phyloP scores from a whole-genome alignment of 2,113 vertebrate species.

The Furnarius figulus region DNA sequence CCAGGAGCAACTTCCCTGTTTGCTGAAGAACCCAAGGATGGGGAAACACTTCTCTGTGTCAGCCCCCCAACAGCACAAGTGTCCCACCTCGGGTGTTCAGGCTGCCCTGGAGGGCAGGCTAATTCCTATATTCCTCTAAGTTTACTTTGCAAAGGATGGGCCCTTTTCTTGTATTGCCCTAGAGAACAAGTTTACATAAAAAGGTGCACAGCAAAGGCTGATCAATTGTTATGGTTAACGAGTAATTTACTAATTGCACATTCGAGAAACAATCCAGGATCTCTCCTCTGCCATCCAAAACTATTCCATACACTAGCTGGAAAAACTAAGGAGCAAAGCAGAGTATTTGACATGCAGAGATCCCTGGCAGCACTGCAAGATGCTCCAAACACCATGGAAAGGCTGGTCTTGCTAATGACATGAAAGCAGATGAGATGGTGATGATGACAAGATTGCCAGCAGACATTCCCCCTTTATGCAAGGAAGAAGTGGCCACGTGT shows the following conservation, averaged over 20 bases:
- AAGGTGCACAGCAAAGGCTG: background rate
- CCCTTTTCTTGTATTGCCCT: background rate
- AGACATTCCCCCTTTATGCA: background rate
- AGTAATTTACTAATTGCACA: slow-evolving; percentile 11
- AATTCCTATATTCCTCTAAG: background rate
- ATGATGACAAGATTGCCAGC: background rate
- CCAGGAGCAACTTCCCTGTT: background rate
- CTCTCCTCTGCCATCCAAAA: background rate
- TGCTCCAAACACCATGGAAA: background rate
- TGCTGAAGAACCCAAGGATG: background rate
- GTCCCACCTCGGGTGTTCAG: too few relatives aligned
- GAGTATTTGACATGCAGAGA: background rate
- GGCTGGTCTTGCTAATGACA: background rate
- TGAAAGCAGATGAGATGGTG: background rate
- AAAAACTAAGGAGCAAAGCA: background rate
- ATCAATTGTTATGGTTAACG: background rate
- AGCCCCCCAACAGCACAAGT: background rate
- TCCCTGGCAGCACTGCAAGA: background rate
- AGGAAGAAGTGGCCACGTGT: background rate
- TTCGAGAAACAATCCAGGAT: background rate
- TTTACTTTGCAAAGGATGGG: background rate
- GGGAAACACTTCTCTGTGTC: background rate
- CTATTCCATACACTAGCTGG: background rate
- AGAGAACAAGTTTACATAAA: background rate
- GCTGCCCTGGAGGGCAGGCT: background rate